phyloP scores from a whole-genome alignment of 1,140 invertebrate species.

The Diorhabda sublineata region DNA sequence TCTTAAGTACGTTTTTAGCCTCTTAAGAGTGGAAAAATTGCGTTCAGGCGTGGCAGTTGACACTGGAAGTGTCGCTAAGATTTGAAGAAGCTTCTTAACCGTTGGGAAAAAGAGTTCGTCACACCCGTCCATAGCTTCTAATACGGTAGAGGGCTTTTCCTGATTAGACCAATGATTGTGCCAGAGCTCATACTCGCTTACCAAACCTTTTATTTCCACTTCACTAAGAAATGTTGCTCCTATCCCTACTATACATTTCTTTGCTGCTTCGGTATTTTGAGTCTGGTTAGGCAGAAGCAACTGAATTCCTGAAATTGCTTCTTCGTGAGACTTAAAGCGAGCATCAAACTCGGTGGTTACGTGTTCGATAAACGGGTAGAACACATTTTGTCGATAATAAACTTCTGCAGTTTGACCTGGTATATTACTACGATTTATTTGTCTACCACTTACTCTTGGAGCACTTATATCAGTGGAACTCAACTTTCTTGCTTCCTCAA shows the following conservation, averaged over 20 bases:
- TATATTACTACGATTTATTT: background rate
- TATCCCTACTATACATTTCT: background rate
- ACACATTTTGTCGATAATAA: background rate
- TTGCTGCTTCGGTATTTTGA: background rate
- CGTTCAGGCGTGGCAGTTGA: too few relatives aligned
- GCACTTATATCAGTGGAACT: background rate
- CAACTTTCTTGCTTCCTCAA: background rate
- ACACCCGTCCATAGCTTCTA: slow-evolving; percentile 2
- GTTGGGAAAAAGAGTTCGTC: background rate
- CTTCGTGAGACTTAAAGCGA: background rate
- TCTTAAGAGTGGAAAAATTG: too few relatives aligned
- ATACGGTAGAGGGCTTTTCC: background rate
- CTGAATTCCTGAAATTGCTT: slow-evolving; percentile 2
- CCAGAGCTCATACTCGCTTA: background rate
- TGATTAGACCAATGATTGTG: background rate
- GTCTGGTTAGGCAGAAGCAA: background rate
- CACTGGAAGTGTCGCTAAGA: too few relatives aligned
- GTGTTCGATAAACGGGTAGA: background rate
- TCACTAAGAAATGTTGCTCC: background rate
- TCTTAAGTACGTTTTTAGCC: too few relatives aligned
- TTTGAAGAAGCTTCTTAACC: background rate
- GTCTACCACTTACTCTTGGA: background rate
- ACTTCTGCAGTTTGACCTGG: background rate
- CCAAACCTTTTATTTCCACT: background rate
- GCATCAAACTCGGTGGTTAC: background rate